These are phyloP conservation scores for Oasisia sp. DNA, from an alignment of 2,888 invertebrate species.

Conservation along the genomic window DNA sequence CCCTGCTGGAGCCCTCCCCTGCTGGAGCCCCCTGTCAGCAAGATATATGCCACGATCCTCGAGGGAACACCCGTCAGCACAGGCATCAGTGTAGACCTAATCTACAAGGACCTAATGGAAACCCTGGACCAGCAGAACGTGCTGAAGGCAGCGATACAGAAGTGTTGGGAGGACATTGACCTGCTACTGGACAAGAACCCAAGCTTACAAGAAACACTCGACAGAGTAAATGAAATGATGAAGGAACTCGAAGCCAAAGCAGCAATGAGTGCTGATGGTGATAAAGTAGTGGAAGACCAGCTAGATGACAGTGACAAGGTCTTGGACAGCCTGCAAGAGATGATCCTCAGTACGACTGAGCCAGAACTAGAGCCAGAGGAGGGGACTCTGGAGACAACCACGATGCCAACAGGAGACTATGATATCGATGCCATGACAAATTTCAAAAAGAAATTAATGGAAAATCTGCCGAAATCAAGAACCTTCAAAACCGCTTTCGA, in stretches of 20 bases:
- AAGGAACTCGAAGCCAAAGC: constrained; percentile 39
- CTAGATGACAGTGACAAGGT: not conserved
- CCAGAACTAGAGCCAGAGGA: not conserved
- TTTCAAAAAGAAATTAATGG: not conserved
- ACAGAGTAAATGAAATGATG: constrained; percentile 42
- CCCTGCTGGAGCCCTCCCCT: not conserved
- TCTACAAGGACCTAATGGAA: constrained; percentile 54
- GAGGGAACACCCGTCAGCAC: not conserved
- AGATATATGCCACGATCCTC: not conserved
- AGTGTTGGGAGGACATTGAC: not conserved
- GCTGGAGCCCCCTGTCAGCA: not conserved
- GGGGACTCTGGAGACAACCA: not conserved
- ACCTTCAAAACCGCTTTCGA: constrained; percentile 28
- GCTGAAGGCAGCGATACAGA: constrained; percentile 40
- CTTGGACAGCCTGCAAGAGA: not conserved
- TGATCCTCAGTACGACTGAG: not conserved
- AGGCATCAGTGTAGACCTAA: constrained; percentile 41
- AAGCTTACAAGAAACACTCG: constrained; percentile 43
- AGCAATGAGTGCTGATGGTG: not conserved
- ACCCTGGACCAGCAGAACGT: constrained; percentile 53
- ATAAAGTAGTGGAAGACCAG: not conserved
- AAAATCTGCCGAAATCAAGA: constrained; percentile 22
- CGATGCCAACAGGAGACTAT: not conserved
- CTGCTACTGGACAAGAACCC: constrained; percentile 13
- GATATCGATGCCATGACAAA: not conserved